Evolutionary conservation across 2,797 vertebrate species (phyloP).

Genomic region (Ciconia nigra): DNA sequence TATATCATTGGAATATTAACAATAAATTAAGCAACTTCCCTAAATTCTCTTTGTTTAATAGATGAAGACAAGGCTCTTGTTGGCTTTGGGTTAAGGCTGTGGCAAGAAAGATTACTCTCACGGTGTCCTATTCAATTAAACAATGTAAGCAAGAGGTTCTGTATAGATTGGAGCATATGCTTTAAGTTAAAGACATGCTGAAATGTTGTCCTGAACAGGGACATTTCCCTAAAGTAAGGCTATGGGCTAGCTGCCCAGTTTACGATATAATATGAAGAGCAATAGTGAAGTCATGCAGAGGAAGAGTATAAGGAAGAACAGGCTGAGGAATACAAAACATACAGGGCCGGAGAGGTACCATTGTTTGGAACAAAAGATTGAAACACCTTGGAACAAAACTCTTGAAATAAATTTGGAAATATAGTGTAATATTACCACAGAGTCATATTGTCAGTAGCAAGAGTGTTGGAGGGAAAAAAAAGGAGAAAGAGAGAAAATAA

Average conservation of each 20-base stretch:
- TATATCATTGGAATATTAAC: not conserved
- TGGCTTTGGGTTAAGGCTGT: not conserved
- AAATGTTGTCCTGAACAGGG: not conserved
- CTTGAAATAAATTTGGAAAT: conserved; percentile 65
- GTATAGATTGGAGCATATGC: not conserved
- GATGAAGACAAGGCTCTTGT: not conserved
- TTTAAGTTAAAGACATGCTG: not conserved
- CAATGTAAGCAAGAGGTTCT: not conserved
- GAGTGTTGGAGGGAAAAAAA: not conserved
- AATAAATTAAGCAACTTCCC: not conserved
- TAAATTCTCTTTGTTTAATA: not conserved
- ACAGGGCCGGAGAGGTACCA: not conserved
- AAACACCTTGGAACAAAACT: conserved; percentile 23
- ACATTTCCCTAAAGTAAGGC: conserved; percentile 10
- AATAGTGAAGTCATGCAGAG: not conserved
- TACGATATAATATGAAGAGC: not conserved
- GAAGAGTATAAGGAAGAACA: not conserved
- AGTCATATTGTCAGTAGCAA: conserved; percentile 45
- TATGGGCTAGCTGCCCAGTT: not conserved
- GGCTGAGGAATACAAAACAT: not conserved
- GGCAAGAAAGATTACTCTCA: not conserved
- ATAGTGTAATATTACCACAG: conserved; percentile 56
- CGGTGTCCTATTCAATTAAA: not conserved
- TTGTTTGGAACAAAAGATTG: conserved; percentile 39
- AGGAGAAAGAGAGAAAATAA: conserved; percentile 35